A percentile compares a stretch with the other conserved stretches of the same genome.
Conservation (phyloP, 2,888 invertebrate species). For the Macrosoma leucophasiata region DNA sequence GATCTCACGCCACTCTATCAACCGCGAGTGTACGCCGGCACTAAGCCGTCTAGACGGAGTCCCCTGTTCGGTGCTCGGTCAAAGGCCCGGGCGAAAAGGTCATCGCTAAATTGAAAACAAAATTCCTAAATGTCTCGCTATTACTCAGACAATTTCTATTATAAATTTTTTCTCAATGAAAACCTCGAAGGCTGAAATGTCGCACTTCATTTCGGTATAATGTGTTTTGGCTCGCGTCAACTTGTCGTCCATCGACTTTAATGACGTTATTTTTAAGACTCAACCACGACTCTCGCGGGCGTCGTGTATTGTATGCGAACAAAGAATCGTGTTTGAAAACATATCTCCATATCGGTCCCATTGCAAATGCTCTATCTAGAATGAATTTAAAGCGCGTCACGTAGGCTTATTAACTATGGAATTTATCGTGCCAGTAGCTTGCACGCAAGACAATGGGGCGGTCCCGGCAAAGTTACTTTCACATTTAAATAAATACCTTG, state of each 20-base stretch:
- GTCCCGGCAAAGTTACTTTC: conserved; percentile 16
- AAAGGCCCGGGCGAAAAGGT: conserved; percentile 67
- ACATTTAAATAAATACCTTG: conserved; percentile 24
- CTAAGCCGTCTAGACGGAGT: conserved; percentile 61
- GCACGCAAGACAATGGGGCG: conserved; percentile 23
- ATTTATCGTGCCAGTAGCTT: conserved; percentile 22
- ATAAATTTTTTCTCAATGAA: conserved; percentile 22
- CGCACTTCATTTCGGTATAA: too few relatives aligned
- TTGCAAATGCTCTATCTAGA: too few relatives aligned
- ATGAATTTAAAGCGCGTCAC: conserved; percentile 18
- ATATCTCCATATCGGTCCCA: too few relatives aligned
- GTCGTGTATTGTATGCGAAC: too few relatives aligned
- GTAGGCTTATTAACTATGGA: conserved; percentile 26
- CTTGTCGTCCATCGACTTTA: too few relatives aligned
- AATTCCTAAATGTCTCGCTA: conserved; percentile 40
- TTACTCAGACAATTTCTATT: conserved; percentile 30
- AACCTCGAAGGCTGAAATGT: neutral
- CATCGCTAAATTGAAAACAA: conserved; percentile 54
- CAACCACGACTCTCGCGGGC: too few relatives aligned
- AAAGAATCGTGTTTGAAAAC: too few relatives aligned
- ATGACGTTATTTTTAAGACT: too few relatives aligned
- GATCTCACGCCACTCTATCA: conserved; percentile 36
- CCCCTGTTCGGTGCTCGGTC: conserved; percentile 52
- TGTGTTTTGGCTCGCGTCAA: too few relatives aligned
- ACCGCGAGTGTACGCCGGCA: conserved; percentile 35